phyloP scores from a whole-genome alignment of 2,113 vertebrate species.

The Rattus rattus region DNA sequence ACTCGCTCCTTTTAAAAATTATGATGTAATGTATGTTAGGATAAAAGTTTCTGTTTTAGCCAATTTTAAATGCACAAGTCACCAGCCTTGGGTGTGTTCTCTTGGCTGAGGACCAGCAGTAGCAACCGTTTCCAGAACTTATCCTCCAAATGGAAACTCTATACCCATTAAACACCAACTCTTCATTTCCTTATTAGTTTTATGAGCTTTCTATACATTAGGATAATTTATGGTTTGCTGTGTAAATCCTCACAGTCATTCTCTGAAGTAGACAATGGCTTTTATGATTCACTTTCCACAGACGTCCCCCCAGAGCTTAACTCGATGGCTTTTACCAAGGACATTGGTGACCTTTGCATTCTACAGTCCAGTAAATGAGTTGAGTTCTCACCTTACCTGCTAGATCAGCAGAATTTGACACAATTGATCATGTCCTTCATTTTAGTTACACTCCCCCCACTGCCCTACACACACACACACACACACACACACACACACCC shows the following conservation, averaged over 20 bases:
- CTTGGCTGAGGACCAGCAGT: background rate
- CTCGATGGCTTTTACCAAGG: slow-evolving; percentile 21
- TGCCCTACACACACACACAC: too few relatives aligned
- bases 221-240: slow-evolving; percentile 41
- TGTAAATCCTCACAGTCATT: slow-evolving; percentile 35
- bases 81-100: background rate
- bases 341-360: background rate
- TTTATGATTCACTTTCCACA: slow-evolving; percentile 6
- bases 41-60: background rate
- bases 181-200: slow-evolving; percentile 52
- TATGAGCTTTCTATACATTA: slow-evolving; percentile 56
- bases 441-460: background rate
- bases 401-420: slow-evolving; percentile 60
- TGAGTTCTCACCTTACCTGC: slow-evolving; percentile 38
- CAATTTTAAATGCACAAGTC: slow-evolving; percentile 1
- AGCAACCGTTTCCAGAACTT: slow-evolving; percentile 15
- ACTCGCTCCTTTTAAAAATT: slow-evolving; percentile 35
- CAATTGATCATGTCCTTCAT: slow-evolving; percentile 14
- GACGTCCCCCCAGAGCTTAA: background rate
- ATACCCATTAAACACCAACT: slow-evolving; percentile 58
- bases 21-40: background rate
- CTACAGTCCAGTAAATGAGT: slow-evolving; percentile 21
- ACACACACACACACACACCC: too few relatives aligned
- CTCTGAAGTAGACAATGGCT: slow-evolving; percentile 7
- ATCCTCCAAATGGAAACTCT: slow-evolving; percentile 36